A percentile compares a stretch with the other conserved stretches of the same genome.
Conservation (phyloP, 2,797 vertebrate species). For the Naso thynnoides region DNA sequence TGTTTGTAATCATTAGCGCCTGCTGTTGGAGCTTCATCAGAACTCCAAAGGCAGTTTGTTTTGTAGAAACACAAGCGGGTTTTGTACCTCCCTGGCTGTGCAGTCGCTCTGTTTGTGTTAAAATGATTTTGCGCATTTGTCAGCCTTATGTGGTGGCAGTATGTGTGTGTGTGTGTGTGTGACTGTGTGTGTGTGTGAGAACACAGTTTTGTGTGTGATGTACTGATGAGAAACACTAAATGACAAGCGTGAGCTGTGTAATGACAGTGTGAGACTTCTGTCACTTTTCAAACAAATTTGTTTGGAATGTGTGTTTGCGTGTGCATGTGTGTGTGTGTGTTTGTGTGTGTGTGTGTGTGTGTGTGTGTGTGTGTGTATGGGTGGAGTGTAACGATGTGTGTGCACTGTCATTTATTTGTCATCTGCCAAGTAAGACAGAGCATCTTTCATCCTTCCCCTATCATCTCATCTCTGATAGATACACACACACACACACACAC, state of each 20-base stretch:
- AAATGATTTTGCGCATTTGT: constrained; percentile 60
- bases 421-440: constrained; percentile 75
- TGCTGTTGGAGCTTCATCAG: constrained; percentile 68
- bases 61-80: constrained; percentile 63
- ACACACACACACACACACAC: constrained; percentile 17
- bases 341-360: not conserved
- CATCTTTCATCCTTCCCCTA: constrained; percentile 73
- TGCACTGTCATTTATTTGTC: constrained; percentile 72
- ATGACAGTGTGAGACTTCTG: constrained; percentile 79
- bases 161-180: constrained; percentile 26
- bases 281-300: constrained; percentile 79
- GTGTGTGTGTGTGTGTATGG: constrained; percentile 34
- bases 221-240: constrained; percentile 76
- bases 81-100: constrained; percentile 61
- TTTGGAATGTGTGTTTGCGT: constrained; percentile 48
- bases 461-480: constrained; percentile 72
- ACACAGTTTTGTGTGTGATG: constrained; percentile 68
- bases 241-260: constrained; percentile 77
- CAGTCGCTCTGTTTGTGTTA: constrained; percentile 56
- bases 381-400: no score
- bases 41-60: constrained; percentile 76
- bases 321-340: not conserved
- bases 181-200: constrained; percentile 25
- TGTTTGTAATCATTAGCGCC: constrained; percentile 78
- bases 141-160: constrained; percentile 39